phyloP scores from a whole-genome alignment of 1,140 invertebrate species.

The Scaptomyza pallida region DNA sequence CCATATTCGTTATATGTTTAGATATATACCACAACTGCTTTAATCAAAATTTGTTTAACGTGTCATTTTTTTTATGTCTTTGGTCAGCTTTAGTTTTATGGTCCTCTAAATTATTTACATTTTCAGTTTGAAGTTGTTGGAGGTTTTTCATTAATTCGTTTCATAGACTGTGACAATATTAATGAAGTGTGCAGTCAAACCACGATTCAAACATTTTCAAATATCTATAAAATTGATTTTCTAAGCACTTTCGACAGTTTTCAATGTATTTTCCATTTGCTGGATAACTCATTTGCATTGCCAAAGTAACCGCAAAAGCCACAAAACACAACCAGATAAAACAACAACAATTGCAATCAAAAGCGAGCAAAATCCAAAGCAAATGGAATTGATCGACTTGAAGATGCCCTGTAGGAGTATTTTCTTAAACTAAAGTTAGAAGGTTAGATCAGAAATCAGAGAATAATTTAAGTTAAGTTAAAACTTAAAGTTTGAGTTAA shows the following conservation, averaged over 20 bases:
- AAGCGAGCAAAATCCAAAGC: slow-evolving; percentile 10
- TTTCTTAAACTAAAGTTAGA: too few relatives aligned
- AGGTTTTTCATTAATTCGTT: slow-evolving; percentile 25
- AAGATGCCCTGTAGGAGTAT: slow-evolving; percentile 4
- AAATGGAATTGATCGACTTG: background rate
- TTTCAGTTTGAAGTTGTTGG: slow-evolving; percentile 8
- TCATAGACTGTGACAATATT: slow-evolving; percentile 49
- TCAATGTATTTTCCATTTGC: slow-evolving; percentile 13
- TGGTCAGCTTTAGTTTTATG: slow-evolving; percentile 61
- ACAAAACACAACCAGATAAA: slow-evolving; percentile 35
- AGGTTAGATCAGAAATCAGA: too few relatives aligned
- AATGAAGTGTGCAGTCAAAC: slow-evolving; percentile 44
- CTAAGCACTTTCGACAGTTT: slow-evolving; percentile 1
- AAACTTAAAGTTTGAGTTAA: too few relatives aligned
- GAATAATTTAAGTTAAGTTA: too few relatives aligned
- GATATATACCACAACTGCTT: background rate
- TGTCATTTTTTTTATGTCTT: slow-evolving; percentile 47
- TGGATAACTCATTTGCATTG: slow-evolving; percentile 9
- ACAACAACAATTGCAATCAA: slow-evolving; percentile 53
- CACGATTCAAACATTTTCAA: background rate
- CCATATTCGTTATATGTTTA: background rate
- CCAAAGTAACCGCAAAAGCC: slow-evolving; percentile 47
- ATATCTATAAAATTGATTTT: slow-evolving; percentile 12
- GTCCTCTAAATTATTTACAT: slow-evolving; percentile 52
- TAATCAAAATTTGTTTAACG: slow-evolving; percentile 36